Evolutionary conservation across 2,888 invertebrate species (phyloP).

Genomic region (Uropetala carovei): DNA sequence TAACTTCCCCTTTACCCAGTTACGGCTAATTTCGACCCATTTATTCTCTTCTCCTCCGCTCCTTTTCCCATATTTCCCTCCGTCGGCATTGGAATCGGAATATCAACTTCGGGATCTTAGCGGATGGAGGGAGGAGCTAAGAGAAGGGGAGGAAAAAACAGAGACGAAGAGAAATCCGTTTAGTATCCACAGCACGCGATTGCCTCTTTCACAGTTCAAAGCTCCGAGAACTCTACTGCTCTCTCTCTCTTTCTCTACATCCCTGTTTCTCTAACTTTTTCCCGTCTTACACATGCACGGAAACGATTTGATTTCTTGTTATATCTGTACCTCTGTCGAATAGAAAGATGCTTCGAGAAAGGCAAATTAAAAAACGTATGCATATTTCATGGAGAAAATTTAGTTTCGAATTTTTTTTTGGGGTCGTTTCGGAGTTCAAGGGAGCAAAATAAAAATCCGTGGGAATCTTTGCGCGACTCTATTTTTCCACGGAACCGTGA

Average conservation of each 20-base stretch:
- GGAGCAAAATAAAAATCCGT: neutral
- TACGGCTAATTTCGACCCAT: conserved; percentile 11
- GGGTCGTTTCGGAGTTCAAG: neutral
- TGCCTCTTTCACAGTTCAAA: conserved; percentile 15
- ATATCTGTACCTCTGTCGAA: neutral
- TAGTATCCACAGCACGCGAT: neutral
- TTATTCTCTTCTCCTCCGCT: neutral
- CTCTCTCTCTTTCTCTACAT: neutral
- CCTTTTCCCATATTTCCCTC: neutral
- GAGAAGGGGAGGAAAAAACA: neutral
- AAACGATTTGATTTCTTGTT: neutral
- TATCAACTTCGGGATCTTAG: neutral
- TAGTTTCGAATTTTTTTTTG: neutral
- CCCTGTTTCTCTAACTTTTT: neutral
- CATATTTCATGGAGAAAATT: neutral
- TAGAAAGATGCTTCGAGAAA: neutral
- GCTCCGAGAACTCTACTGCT: neutral
- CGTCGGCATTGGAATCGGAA: neutral
- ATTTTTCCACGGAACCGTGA: conserved; percentile 8
- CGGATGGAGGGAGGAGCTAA: neutral
- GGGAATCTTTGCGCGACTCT: neutral
- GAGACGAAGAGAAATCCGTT: neutral
- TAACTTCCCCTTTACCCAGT: neutral
- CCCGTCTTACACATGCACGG: neutral
- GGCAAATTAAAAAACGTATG: neutral